phyloP scores from a whole-genome alignment of 2,113 vertebrate species.

The Micronisus gabar region DNA sequence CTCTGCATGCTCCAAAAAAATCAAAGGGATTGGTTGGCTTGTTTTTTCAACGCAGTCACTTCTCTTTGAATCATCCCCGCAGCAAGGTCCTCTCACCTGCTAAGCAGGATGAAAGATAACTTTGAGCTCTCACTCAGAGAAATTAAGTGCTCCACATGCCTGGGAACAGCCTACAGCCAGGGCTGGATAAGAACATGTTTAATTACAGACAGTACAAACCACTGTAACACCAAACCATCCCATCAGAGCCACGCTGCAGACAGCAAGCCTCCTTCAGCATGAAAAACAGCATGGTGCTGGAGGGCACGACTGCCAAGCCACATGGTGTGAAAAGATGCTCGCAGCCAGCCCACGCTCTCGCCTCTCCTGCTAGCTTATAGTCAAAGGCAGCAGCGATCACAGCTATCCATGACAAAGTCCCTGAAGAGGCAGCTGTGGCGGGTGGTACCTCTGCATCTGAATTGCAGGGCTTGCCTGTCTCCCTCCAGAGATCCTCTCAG shows the following conservation, averaged over 20 bases:
- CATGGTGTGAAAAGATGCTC: not conserved
- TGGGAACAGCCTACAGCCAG: constrained; percentile 4
- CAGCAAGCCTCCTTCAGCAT: not conserved
- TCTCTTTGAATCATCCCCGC: not conserved
- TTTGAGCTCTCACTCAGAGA: no score
- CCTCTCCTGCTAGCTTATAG: not conserved
- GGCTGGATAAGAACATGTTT: not conserved
- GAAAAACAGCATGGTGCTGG: not conserved
- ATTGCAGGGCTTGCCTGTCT: not conserved
- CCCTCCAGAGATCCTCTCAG: not conserved
- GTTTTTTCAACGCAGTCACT: not conserved
- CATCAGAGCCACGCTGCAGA: not conserved
- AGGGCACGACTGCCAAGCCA: not conserved
- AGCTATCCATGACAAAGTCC: not conserved
- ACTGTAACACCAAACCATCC: not conserved
- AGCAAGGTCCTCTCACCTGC: not conserved
- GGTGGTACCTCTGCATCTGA: not conserved
- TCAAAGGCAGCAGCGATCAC: not conserved
- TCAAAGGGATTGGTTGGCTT: not conserved
- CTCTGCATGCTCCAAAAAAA: not conserved
- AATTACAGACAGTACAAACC: constrained; percentile 7
- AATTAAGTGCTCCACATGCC: not conserved
- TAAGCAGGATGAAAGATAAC: not conserved
- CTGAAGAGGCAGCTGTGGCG: not conserved
- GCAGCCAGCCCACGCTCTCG: not conserved